Evolutionary conservation across 2,888 invertebrate species (phyloP), one percentile per base, ranked within the genome.

Genomic region (Chrysina gloriosa): DNA sequence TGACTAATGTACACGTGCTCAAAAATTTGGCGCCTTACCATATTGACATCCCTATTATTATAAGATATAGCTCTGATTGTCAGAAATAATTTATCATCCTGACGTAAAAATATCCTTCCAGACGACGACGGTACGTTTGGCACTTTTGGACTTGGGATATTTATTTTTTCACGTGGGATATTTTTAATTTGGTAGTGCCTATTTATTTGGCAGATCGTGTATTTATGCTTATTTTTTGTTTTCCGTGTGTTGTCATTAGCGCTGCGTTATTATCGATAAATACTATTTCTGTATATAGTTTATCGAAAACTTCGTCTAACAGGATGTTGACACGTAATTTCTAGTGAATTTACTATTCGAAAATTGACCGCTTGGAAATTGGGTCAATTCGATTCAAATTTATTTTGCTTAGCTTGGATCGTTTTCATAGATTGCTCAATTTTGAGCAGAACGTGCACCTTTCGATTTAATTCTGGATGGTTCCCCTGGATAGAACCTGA

Each of bases 11-110:
- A 47, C 65, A 66, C 65, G 65, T 66, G 65, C 31, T 58, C 16
- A 25, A 66, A 42, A 58, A 34, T 56, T 66, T 66, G 65, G 65
- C 65, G 25, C 47, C 27, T 42, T 29, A 27, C 65, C 65, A 66
- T 64, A 64, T 66, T 66, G 65, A 66, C 65, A 66, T 45, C 45
- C 56, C 65, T 66, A 47, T 66, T 66, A 54, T 66, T 56, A 34
- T 54, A 66, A 66, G 65, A 66, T 66, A 56, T 66, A 66, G 58
- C n/a, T n/a, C 58, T 58, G 58, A 58, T 58, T 58, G 58, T 58
- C 58, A 58, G 25, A 58, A 58, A 58, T 58, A 58, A 58, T 58
- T 42, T 58, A 58, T 58, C 58, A 58, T 58, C 7, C 11, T 2
- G 39, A 16, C 11, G 25, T 39, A 58, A 58, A 58, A 58, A 58